These are phyloP conservation scores for Microtus oregoni DNA, from an alignment of 2,113 vertebrate species.

Conservation along the genomic window DNA sequence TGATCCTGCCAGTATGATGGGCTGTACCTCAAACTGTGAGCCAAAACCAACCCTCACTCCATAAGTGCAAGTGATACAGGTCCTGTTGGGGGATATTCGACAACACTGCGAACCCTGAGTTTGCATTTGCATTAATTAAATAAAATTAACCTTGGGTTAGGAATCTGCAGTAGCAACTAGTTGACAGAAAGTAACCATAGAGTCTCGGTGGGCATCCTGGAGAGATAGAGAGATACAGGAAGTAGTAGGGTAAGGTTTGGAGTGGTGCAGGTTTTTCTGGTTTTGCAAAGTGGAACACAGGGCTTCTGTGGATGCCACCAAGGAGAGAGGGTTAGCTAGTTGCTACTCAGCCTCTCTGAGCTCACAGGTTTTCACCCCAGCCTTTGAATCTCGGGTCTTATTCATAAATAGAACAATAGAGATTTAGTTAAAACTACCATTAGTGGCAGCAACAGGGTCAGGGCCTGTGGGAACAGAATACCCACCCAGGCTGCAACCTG, in stretches of 20 bases:
- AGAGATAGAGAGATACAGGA: not conserved
- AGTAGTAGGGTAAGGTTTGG: not conserved
- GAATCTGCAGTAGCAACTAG: not conserved
- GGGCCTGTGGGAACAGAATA: not conserved
- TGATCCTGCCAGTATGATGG: not conserved
- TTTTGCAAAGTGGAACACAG: not conserved
- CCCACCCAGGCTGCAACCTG: not conserved
- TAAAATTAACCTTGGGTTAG: not conserved
- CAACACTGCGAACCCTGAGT: not conserved
- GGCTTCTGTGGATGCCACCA: not conserved
- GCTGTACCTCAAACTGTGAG: not conserved
- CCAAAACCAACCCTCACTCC: not conserved
- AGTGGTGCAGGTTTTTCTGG: not conserved
- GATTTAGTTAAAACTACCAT: not conserved
- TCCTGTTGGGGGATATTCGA: not conserved
- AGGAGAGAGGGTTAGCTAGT: not conserved
- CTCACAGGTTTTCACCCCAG: not conserved
- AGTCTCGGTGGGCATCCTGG: not conserved
- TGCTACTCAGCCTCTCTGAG: not conserved
- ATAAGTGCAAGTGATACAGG: not conserved
- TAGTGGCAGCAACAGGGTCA: not conserved
- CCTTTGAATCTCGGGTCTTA: not conserved
- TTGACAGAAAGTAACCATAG: not conserved
- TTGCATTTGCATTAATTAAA: not conserved
- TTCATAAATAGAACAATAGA: not conserved